phyloP scores from a whole-genome alignment of 2,797 vertebrate species.

The Eulemur mongoz region DNA sequence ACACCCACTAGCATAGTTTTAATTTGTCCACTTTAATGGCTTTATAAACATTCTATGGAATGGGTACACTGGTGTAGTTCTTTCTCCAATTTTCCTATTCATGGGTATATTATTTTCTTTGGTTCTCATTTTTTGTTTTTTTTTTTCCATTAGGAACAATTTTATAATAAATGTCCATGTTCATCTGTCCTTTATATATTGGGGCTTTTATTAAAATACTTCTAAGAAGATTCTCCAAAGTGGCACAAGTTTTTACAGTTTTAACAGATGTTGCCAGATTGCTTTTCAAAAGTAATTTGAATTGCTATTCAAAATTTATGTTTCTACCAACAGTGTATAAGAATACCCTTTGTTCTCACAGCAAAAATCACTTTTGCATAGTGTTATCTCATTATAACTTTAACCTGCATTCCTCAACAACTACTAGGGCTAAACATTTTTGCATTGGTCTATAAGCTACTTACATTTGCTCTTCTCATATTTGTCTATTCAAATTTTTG shows the following conservation, averaged over 20 bases:
- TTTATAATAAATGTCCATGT: neutral
- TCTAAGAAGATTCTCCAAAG: conserved; percentile 26
- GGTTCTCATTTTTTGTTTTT: neutral
- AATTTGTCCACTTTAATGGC: neutral
- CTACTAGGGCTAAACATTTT: neutral
- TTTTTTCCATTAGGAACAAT: neutral
- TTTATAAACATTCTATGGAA: neutral
- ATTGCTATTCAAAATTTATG: neutral
- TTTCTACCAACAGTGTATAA: neutral
- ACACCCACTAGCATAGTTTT: neutral
- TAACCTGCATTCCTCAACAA: neutral
- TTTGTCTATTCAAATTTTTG: neutral
- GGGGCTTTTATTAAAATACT: neutral
- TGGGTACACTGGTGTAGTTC: neutral
- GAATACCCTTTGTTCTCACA: neutral
- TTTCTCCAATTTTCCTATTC: neutral
- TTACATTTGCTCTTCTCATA: neutral
- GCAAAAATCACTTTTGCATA: neutral
- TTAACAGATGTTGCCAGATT: neutral
- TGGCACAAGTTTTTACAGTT: neutral
- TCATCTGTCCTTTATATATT: neutral
- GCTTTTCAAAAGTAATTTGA: neutral
- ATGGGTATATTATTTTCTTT: neutral
- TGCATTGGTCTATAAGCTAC: neutral
- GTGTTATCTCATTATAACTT: neutral